Evolutionary conservation across 2,113 vertebrate species (phyloP), one percentile per base, ranked within the genome.

Genomic region (Acanthisitta chloris): DNA sequence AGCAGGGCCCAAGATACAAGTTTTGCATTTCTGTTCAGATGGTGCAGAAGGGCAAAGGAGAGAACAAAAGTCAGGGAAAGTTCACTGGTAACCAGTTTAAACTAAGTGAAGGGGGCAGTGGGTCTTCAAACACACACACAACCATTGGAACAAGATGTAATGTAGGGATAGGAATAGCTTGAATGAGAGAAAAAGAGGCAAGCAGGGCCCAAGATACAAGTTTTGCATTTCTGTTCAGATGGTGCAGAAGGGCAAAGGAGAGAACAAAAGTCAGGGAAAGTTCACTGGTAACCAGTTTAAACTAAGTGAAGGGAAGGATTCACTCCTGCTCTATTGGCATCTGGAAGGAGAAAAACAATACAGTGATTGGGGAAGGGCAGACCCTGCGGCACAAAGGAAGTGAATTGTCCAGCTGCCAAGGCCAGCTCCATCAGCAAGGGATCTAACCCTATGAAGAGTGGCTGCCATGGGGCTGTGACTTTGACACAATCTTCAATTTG

Each of bases 401-500:
- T 7, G 40, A 82, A 34, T 23, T 40, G 59, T 86, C 42, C 51
- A 46, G 33, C 52, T 81, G 84, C 70, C 48, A 77, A n/a, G 57
- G 52, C 55, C 77, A 36, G 5, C 11, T 57, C 17, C 7, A 2
- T 12, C 52, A 58, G 28, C 48, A 28, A 54, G 48, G 46, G 69
- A 18, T 46, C 38, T 59, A 34, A 66, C 65, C 62, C n/a, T 21
- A 4, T 0, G 4, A 43, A 14, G 17, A 82, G 62, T 10, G 59
- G 10, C 79, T 93, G 51, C 58, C n/a, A 4, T 28, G 72, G 45
- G 59, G 48, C 65, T 79, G 10, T 54, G 64, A 36, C 74, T 83
- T 73, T 34, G 54, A 57, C 38, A 49, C 73, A 4, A 7, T 51
- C 90, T 85, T 86, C 69, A 54, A 21, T 77, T 95, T 90, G 85